Percentiles rank a stretch among this genome's conserved stretches.
phyloP scores from a whole-genome alignment of 2,797 vertebrate genomes.

The Schizothorax lantsangensis region DNA sequence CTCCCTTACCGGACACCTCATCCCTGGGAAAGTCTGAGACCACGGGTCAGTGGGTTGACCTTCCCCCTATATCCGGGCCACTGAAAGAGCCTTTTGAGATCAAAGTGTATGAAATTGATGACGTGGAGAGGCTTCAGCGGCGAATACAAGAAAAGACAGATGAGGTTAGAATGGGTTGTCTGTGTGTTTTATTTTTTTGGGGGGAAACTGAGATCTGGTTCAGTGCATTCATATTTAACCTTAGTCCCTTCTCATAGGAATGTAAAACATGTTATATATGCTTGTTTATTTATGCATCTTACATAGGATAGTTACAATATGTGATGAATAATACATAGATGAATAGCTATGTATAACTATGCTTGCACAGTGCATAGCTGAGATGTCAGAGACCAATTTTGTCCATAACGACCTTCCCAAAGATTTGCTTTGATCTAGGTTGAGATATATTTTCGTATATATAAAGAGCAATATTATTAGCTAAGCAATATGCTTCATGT shows the following conservation, averaged over 20 bases:
- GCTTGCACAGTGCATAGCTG: neutral
- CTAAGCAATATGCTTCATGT: conserved; percentile 64
- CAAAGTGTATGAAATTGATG: conserved; percentile 99
- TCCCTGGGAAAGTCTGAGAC: conserved; percentile 87
- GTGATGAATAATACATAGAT: neutral
- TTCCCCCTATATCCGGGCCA: conserved; percentile 91
- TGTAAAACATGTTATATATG: conserved; percentile 12
- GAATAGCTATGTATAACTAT: neutral
- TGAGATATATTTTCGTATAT: conserved; percentile 43
- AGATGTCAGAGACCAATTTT: conserved; percentile 27
- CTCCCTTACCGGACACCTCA: conserved; percentile 89
- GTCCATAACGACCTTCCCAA: neutral
- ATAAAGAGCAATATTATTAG: conserved; percentile 56
- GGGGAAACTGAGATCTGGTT: neutral
- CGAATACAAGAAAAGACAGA: conserved; percentile 62
- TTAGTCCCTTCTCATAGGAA: neutral
- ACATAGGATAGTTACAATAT: neutral
- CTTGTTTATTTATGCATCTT: neutral
- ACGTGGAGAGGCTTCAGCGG: conserved; percentile 93
- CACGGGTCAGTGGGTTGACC: conserved; percentile 95
- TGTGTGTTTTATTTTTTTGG: conserved; percentile 25
- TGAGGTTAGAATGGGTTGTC: conserved; percentile 74
- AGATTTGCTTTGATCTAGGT: conserved; percentile 18
- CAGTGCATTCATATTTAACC: neutral
- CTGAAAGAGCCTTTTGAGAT: conserved; percentile 99